phyloP scores from a whole-genome alignment of 2,113 vertebrate genomes.

The Phalacrocorax brasilianus region DNA sequence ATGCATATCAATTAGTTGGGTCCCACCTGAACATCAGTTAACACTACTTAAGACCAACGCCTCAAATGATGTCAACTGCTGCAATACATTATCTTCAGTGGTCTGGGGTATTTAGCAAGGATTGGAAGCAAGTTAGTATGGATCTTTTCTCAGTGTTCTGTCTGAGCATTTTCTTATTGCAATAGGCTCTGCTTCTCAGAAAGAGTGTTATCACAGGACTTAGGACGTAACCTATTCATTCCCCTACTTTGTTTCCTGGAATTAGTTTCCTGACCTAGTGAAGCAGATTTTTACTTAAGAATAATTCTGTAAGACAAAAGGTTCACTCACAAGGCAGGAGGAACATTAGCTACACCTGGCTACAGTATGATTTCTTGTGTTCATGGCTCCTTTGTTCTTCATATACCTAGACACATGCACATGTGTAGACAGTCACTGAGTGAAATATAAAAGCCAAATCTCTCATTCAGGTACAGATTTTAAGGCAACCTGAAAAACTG shows the following conservation, averaged over 20 bases:
- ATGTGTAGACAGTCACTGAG: rapidly evolving
- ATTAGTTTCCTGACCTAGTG: neutral
- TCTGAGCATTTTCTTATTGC: neutral
- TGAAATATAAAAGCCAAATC: neutral
- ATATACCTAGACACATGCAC: neutral
- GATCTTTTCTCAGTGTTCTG: neutral
- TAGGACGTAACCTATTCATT: neutral
- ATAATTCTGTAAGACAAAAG: neutral
- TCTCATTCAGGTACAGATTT: neutral
- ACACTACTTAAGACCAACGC: neutral
- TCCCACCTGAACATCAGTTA: neutral
- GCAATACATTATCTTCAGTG: neutral
- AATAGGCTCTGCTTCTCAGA: neutral
- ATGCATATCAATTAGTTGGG: neutral
- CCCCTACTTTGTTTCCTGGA: neutral
- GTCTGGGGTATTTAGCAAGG: neutral
- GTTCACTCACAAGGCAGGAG: neutral
- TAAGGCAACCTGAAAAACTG: neutral
- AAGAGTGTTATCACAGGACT: neutral
- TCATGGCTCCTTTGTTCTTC: neutral
- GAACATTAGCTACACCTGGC: neutral
- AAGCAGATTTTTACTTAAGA: neutral
- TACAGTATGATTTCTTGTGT: neutral
- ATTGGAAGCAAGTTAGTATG: neutral
- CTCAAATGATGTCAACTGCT: neutral